Conservation (phyloP, 37 sponge, comb jelly and placozoan species). For the Geodia barretti region DNA sequence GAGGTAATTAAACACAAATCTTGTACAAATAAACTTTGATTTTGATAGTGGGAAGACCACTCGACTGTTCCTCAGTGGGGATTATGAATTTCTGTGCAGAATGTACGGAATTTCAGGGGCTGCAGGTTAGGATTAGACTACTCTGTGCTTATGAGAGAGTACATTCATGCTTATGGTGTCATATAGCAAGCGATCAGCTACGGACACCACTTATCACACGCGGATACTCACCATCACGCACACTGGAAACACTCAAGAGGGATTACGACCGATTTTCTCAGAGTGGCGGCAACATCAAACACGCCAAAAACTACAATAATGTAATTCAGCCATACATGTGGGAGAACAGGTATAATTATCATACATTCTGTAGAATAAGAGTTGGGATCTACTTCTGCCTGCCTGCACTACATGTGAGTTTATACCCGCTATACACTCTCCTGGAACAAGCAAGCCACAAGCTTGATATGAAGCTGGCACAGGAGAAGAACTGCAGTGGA, state of each 20-base stretch:
- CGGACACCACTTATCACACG: conserved; percentile 7
- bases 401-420: conserved; percentile 40
- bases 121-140: neutral
- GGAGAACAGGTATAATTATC: neutral
- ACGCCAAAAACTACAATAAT: conserved; percentile 50
- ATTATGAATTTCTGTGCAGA: conserved; percentile 52
- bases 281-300: conserved; percentile 23
- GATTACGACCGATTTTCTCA: conserved; percentile 16
- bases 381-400: conserved; percentile 32
- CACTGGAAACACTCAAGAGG: conserved; percentile 3
- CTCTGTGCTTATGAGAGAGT: conserved; percentile 6
- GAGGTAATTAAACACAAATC: conserved; percentile 8
- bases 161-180: conserved; percentile 56
- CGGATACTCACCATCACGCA: neutral
- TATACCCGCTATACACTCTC: conserved; percentile 9
- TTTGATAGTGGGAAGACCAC: conserved; percentile 12
- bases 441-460: conserved; percentile 22
- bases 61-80: conserved; percentile 35
- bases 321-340: too few relatives aligned
- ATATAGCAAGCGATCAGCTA: conserved; percentile 7
- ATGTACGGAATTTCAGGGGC: conserved; percentile 56
- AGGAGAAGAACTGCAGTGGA: too few relatives aligned
- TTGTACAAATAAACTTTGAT: neutral
- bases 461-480: conserved; percentile 26
- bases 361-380: neutral